Base-by-base conservation (phyloP, 2,113 vertebrate species). In the Lepus europaeus region DNA sequence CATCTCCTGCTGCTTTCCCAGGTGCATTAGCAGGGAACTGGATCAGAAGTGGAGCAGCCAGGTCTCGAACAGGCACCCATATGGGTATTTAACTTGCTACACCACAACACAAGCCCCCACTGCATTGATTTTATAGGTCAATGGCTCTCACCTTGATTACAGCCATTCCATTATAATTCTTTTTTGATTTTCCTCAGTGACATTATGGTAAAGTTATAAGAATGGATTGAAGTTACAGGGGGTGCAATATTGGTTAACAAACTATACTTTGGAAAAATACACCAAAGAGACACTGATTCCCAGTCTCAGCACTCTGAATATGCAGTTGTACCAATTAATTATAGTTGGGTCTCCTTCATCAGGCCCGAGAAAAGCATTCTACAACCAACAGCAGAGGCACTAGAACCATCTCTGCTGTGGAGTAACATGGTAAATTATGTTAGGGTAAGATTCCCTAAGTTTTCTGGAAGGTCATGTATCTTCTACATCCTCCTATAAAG, bases 191-290 rank as follows among this genome's bases (percentile, higher is more conserved):
- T 92, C 27, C 29, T 69, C 49, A 83, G 31, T 90, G 27, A 0
- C 31, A 91, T 19, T 72, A 17, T 3, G 83, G 31, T 87, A 78
- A 87, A 93, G 45, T 63, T 90, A 78, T 80, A 84, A 82, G 23
- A 84, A 74, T 5, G 2, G 59, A 90, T 8, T 69, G 22, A 93
- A 96, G 70, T 74, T 91, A 84, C 22, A 63, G 12, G 49, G 51
- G 51, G 49, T 27, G 45, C 17, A 79, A 93, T 89, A 64, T 91
- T 59, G 87, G 87, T 51, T 74, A 81, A 91, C 17, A 95, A 77
- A 86, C 61, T 33, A 63, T 61, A 79, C 36, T 76, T 19, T 84
- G 61, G 59, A 66, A 90, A 95, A 74, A 64, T 64, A 64, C 13
- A 89, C 22, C 31, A 82, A 81, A 68, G 19, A 61, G 77, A 87